Base-by-base conservation (phyloP, 2,797 vertebrate genomes). In the Platalea minor region DNA sequence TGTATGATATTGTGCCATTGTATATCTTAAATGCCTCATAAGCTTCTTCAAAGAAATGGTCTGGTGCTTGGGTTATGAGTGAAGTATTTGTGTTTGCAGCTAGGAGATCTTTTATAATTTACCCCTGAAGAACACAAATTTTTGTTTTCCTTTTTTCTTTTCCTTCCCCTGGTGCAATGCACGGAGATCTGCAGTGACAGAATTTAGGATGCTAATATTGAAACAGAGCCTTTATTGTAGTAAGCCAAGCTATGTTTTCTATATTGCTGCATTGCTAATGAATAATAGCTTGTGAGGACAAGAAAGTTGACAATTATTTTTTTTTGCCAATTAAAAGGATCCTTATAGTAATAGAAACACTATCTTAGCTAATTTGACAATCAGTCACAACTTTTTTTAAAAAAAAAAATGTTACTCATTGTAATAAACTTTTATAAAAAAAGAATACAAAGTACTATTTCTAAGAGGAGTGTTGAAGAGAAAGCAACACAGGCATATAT, bases 1-100 rank as follows among this genome's bases (percentile, higher is more conserved):
- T 96, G 95, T 96, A 93, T 97, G 96, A 97, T 96, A 95, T 69
- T 90, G 84, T 97, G 95, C 96, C 94, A 95, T 87, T 97, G 93
- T 97, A 87, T 87, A 93, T 97, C 96, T 97, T 97, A 97, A 96
- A 97, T 97, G 93, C 94, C 94, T 97, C 95, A 84, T 95, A 92
- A 95, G 97, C 91, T 96, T 93, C 97, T 98, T 98, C 97, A 98
- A 97, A 97, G 97, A 93, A 94, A 88, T 91, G 95, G 79, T 93
- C 96, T 95, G 93, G 93, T 96, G 80, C 87, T 96, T 96, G 95
- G 88, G 79, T 96, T 95, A 65, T 85, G 93, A 97, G 72, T 88
- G 88, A 97, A 92, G 54, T 86, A 95, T 96, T 95, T 95, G 92
- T 95, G 95, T 96, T 96, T 97, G 82, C 88, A 95, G 68, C 45